Conservation (phyloP, 2,888 invertebrate species). For the Drosophila hamatofila region DNA sequence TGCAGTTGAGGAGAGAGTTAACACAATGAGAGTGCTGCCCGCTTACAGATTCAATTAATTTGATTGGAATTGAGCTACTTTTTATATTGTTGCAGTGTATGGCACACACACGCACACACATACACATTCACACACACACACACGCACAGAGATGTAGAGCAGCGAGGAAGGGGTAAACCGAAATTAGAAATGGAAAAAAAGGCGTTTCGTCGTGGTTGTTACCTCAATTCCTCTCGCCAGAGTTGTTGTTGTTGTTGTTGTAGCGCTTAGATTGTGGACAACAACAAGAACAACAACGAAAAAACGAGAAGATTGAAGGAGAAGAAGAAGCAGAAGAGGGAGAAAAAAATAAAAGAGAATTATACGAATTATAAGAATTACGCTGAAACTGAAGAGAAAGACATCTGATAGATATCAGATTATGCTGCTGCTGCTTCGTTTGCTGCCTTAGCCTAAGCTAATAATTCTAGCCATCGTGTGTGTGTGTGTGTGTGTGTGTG, state of each 20-base stretch:
- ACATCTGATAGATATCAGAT: constrained; percentile 77
- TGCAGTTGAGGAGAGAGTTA: neutral
- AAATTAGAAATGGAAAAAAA: constrained; percentile 65
- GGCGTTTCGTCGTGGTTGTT: constrained; percentile 53
- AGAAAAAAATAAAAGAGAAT: constrained; percentile 48
- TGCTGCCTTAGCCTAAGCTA: constrained; percentile 71
- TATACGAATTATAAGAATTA: constrained; percentile 75
- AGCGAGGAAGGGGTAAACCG: constrained; percentile 38
- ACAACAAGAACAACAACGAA: constrained; percentile 27
- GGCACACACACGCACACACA: constrained; percentile 10
- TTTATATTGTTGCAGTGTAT: constrained; percentile 46
- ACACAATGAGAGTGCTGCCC: neutral
- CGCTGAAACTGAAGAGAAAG: constrained; percentile 63
- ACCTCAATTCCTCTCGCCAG: constrained; percentile 17
- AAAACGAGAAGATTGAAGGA: neutral
- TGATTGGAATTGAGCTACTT: neutral
- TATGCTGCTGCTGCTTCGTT: constrained; percentile 36
- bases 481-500: constrained; percentile 3
- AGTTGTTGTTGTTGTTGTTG: constrained; percentile 1
- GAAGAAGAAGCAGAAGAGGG: neutral
- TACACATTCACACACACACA: neutral
- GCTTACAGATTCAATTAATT: neutral
- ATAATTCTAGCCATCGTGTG: constrained; percentile 59
- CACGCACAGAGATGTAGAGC: neutral
- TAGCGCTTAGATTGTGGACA: constrained; percentile 58